Conservation (phyloP, 2,888 invertebrate genomes). For the Ferdinandea cuprea region DNA sequence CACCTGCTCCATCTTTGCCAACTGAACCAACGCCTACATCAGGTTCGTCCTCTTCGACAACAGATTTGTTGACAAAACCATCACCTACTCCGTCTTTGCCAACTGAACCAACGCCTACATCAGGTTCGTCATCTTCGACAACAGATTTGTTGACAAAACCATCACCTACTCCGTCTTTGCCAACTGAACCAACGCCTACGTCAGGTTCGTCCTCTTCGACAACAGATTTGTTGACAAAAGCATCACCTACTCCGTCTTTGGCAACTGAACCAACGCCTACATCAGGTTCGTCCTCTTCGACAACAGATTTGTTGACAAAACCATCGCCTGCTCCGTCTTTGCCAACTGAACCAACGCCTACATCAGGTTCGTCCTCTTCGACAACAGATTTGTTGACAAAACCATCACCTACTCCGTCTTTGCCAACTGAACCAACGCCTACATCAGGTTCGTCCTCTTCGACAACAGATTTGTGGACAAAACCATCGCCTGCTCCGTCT, state of each 20-base stretch:
- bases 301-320: not conserved
- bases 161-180: too few relatives aligned
- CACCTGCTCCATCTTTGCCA: not conserved
- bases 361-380: not conserved
- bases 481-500: conserved; percentile 18
- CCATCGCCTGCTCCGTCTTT: not conserved
- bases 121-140: not conserved
- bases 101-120: not conserved
- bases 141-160: not conserved
- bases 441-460: too few relatives aligned
- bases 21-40: not conserved
- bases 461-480: not conserved
- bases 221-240: not conserved
- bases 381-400: not conserved
- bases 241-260: not conserved
- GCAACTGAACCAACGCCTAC: not conserved
- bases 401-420: not conserved
- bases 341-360: not conserved
- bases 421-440: not conserved
- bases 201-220: not conserved
- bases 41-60: too few relatives aligned
- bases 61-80: not conserved
- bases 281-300: not conserved
- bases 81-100: not conserved
- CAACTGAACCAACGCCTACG: too few relatives aligned